Evolutionary conservation across 1,140 invertebrate genomes (phyloP).

Genomic region (Asobara japonica): DNA sequence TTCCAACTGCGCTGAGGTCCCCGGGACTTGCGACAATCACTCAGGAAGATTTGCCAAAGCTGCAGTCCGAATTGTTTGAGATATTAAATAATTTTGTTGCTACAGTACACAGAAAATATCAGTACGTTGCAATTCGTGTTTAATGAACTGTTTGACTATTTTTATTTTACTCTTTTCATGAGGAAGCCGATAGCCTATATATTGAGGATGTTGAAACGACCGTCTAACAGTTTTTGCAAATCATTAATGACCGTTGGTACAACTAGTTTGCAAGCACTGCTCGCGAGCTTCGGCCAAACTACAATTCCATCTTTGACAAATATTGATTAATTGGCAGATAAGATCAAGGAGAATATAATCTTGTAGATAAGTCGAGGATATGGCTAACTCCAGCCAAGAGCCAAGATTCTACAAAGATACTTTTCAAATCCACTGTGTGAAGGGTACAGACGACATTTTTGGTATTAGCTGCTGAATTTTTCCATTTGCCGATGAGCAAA

Average conservation of each 20-base stretch:
- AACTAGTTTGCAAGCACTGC: slow-evolving; percentile 21
- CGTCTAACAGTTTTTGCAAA: slow-evolving; percentile 6
- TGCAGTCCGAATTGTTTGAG: slow-evolving; percentile 1
- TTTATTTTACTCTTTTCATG: neutral
- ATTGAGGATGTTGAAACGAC: slow-evolving; percentile 18
- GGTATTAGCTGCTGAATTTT: no score
- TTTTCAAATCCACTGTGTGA: no score
- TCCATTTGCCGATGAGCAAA: no score
- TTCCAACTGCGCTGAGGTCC: slow-evolving; percentile 19
- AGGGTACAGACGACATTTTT: no score
- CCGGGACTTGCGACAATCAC: slow-evolving; percentile 4
- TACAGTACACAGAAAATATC: neutral
- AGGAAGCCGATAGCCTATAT: neutral
- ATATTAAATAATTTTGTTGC: neutral
- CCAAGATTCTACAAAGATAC: no score
- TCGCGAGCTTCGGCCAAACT: slow-evolving; percentile 21
- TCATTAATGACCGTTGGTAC: neutral
- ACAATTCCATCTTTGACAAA: slow-evolving; percentile 19
- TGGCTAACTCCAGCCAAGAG: no score
- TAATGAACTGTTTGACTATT: neutral
- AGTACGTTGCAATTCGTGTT: neutral
- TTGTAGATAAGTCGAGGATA: no score
- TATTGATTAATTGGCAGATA: slow-evolving; percentile 24
- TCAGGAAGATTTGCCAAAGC: slow-evolving; percentile 2
- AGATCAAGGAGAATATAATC: slow-evolving; percentile 18